Evolutionary conservation across 2,888 invertebrate genomes (phyloP), one percentile per base, ranked within the genome.

Genomic region (Pandemis corylana): DNA sequence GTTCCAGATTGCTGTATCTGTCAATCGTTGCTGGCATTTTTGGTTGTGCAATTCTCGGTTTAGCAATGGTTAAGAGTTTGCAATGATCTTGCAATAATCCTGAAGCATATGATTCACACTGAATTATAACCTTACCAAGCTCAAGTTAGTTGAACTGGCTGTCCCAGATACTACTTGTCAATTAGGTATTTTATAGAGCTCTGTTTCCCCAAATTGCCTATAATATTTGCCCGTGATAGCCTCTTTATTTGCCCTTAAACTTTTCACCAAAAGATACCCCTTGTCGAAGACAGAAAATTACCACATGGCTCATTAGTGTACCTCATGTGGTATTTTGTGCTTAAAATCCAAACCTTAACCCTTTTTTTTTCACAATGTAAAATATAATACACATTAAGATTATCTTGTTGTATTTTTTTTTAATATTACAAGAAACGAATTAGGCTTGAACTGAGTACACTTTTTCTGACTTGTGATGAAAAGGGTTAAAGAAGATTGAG

Each of bases 41-140:
- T 77, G 80, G 80, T 87, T 85, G 84, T 85, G 84, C 82, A 86
- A 85, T 79, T 67, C 42, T 28, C 65, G 62, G 49, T 71, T 71
- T 62, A 28, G 69, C 74, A 74, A 75, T 75, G 42, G 20, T 56
- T 53, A 15, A 15, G 53, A 61, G 61, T 70, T 61, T 62, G 46
- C 63, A 67, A 62, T 36, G 66, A 49, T 75, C 71, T 67, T 62
- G 75, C 67, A 71, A 71, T 49, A 71, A 20, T 67, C 75, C 75
- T 67, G 67, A 75, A 67, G 46, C 20, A 20, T 53, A 49, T 49
- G 63, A 46, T 64, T 70, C 28, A 7, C 42, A 28, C 28, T 41
- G 20, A 53, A 41, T 69, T 61, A 15, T 69, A 74, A 70, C 74
- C 66, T 65, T 15, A 69, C 28, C 41, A 53, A n/a, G 2, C 53